Percentiles rank a stretch among this genome's conserved stretches.
Evolutionary conservation across 1,140 invertebrate genomes (phyloP).

Genomic region (Drosophila melanica): DNA sequence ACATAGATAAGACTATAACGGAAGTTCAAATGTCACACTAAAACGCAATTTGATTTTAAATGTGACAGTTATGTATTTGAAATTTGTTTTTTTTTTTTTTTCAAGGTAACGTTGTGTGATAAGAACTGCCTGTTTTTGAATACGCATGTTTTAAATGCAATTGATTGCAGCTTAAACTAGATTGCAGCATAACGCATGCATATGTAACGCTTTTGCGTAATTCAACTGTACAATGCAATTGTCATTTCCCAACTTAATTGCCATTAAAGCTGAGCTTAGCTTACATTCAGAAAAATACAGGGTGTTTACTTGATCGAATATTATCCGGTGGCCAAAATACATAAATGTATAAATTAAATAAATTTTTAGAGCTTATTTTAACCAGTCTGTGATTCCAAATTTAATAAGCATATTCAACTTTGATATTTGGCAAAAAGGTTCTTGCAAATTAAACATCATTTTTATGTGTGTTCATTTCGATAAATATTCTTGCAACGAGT

Average conservation of each 20-base stretch:
- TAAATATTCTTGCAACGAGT: not conserved
- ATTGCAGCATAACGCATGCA: conserved; percentile 14
- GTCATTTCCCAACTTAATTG: conserved; percentile 26
- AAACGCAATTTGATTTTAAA: conserved; percentile 46
- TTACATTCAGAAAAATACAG: conserved; percentile 35
- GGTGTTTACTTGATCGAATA: conserved; percentile 18
- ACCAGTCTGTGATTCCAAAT: conserved; percentile 45
- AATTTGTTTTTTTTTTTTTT: not conserved
- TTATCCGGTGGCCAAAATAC: not conserved
- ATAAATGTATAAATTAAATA: conserved; percentile 49
- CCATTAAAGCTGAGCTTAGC: not conserved
- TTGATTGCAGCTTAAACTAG: conserved; percentile 42
- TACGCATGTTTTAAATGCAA: conserved; percentile 48
- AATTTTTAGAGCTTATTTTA: conserved; percentile 49
- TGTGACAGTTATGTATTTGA: conserved; percentile 4
- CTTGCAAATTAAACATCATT: conserved; percentile 31
- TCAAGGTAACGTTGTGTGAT: conserved; percentile 15
- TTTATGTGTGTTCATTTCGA: not conserved
- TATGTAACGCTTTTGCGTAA: conserved; percentile 65
- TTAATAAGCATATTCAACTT: conserved; percentile 67
- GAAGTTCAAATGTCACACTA: conserved; percentile 57
- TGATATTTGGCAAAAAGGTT: conserved; percentile 67
- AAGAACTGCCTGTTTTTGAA: not conserved
- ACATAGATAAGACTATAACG: conserved; percentile 20
- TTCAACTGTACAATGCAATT: conserved; percentile 33